These are phyloP conservation scores for Mesoclemmys tuberculata DNA, from an alignment of 2,113 vertebrate species.

Conservation along the genomic window DNA sequence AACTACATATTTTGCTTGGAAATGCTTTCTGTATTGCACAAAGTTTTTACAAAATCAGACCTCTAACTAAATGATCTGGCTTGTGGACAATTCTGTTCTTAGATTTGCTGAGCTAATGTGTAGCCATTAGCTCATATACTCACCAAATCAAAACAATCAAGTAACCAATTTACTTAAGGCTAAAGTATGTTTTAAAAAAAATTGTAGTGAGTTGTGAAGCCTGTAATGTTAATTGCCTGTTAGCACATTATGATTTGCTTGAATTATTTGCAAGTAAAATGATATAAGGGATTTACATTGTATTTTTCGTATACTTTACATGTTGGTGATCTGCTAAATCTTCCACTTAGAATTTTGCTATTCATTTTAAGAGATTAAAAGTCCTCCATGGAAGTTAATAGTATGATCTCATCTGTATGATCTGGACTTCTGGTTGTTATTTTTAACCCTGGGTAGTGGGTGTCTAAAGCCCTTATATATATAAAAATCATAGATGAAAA, in stretches of 20 bases:
- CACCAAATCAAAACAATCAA: constrained; percentile 66
- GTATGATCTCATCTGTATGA: constrained; percentile 56
- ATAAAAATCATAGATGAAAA: constrained; percentile 28
- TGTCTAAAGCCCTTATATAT: constrained; percentile 25
- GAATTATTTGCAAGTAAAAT: constrained; percentile 74
- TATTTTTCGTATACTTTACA: constrained; percentile 51
- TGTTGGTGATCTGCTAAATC: constrained; percentile 56
- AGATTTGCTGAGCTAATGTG: constrained; percentile 68
- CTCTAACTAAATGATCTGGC: constrained; percentile 75
- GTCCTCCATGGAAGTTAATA: constrained; percentile 64
- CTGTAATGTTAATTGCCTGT: constrained; percentile 72
- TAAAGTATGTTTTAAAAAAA: constrained; percentile 62
- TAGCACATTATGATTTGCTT: constrained; percentile 73
- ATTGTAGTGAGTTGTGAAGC: constrained; percentile 67
- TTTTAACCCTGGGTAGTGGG: not conserved
- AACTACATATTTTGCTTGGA: constrained; percentile 31
- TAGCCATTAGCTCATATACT: constrained; percentile 55
- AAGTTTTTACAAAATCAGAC: constrained; percentile 68
- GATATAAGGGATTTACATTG: constrained; percentile 57
- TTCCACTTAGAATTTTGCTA: constrained; percentile 30
- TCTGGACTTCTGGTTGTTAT: constrained; percentile 34
- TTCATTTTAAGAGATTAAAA: constrained; percentile 4
- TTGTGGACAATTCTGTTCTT: constrained; percentile 46
- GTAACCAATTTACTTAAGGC: constrained; percentile 64
- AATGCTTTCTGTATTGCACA: constrained; percentile 25